Base-by-base conservation (phyloP, 2,888 invertebrate species). In the Gandaritis pyraliata region DNA sequence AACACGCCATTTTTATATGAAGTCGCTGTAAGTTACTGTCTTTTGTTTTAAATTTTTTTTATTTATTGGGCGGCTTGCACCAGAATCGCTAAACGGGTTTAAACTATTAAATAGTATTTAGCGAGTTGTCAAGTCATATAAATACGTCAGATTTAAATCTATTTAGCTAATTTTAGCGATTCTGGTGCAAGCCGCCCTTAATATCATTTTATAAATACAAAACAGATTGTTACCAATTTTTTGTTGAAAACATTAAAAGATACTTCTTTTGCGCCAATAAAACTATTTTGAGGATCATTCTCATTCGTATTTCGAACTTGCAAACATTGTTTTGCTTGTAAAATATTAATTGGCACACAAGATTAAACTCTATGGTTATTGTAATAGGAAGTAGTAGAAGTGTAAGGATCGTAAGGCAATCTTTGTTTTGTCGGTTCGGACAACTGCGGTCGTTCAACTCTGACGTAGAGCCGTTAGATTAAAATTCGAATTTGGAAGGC, bases 401-500 rank as follows among this genome's bases (percentile, higher is more conserved):
- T 69, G 66, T 72, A 68, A 73, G 72, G 68, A 70, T 73, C 67
- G 73, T 73, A 72, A 70, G 70, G 73, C 73, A 73, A 83, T 75
- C 67, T 73, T 46, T 62, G 77, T 75, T 71, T 76, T 72, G 76
- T 75, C 77, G 87, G 86, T n/a, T 85, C 87, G 87, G 86, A 81
- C 87, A 84, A 77, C 75, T 65, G 74, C 80, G 88, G 86, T 78
- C 83, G 74, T 85, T 86, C 80, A 88, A 78, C 87, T 80, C 74
- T 85, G 85, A 83, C 83, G 80, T 65, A 61, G 76, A 77, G 80
- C 85, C 82, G 85, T 86, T 87, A 86, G 84, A 87, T 86, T 84
- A 86, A 87, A 87, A 88, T 88, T 88, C 84, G 85, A 87, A 87
- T 87, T 88, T 83, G 80, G 85, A 78, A 85, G 79, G 75, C 76